Base-by-base conservation (phyloP, 2,113 vertebrate species). In the Turdus rufiventris region DNA sequence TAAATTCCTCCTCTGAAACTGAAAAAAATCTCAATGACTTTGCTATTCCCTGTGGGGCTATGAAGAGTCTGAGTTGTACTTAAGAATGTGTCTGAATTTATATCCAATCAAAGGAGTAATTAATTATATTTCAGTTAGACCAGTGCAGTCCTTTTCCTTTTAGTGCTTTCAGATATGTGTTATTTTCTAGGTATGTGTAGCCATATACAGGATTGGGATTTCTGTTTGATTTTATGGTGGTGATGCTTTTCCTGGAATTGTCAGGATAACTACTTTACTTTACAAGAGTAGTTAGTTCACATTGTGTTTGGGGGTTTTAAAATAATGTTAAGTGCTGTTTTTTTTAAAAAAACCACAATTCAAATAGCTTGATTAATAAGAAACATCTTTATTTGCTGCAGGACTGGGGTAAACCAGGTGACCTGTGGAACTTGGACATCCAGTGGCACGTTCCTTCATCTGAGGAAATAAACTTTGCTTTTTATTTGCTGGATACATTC, bases 341-440 rank as follows among this genome's bases (percentile, higher is more conserved):
- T 68, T 75, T 85, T 45, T 5, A 40, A 7, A 1, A 3, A 33
- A 33, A 63, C 8, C 11, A 29, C 6, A 9, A 5, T 43, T 91
- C 40, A 62, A 6, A 4, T 26, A 23, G 17, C 56, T 91, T 80
- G 48, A 42, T 83, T 83, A 77, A 56, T 57, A 48, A 19, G n/a
- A 42, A 58, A 20, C 57, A 16, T 76, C 53, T 31, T 58, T 95
- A 5, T 96, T 65, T 80, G 29, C 62, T 95, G 11, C 93, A 99
- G 99, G 99, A 99, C 96, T 99, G 99, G 99, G 99, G 99, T 93
- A 99, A 98, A 54, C 98, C 99, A n/a, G 99, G 99, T 24, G 98
- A 99, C 95, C 94, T 99, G 36, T 99, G 99, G 98, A 99, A 99
- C 93, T 97, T 99, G 77, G 98, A 99, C 50, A 99, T 99, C 91